Evolutionary conservation across 2,797 vertebrate species (phyloP), one percentile per base, ranked within the genome.

Genomic region (Loriculus beryllinus): DNA sequence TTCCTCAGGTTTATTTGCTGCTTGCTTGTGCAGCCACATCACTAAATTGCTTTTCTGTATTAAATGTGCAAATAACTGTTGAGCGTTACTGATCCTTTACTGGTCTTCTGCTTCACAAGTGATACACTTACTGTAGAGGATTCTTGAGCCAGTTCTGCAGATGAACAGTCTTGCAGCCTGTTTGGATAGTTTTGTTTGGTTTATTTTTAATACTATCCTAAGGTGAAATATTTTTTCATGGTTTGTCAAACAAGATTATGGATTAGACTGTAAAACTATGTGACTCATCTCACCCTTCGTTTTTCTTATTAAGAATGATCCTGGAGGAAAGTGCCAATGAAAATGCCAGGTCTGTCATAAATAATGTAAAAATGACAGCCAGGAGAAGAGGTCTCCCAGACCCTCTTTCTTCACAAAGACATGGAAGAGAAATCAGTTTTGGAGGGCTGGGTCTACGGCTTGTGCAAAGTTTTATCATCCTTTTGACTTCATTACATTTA

Each of bases 291-390:
- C 86, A 88, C 91, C 82, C 67, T 86, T 95, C 45, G 1, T 54
- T 86, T 83, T 90, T 86, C 96, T 91, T 86, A 95, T 96, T 97
- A 96, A 89, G 96, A 89, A 93, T 94, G 91, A 47, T 95, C 93
- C 76, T 86, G 81, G 86, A 92, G 81, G 90, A 92, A 96, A 95
- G 91, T 93, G 85, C 94, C 97, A 98, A 98, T 98, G 97, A 95
- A 97, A 98, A 98, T 98, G 98, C 97, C 98, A 98, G 63, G 13
- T 56, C 76, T 96, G 88, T 96, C 96, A 98, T 98, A 93, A 98
- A 98, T 98, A 97, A 98, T 98, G 95, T 96, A 98, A 92, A 98
- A 97, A 97, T 97, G 97, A 82, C 94, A 92, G 91, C 33, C 74
- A 47, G 22, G 42, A 81, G 37, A 17, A 52, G 84, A 47, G 45